Base-by-base conservation (phyloP, 1,140 invertebrate genomes). In the Ostrea edulis region DNA sequence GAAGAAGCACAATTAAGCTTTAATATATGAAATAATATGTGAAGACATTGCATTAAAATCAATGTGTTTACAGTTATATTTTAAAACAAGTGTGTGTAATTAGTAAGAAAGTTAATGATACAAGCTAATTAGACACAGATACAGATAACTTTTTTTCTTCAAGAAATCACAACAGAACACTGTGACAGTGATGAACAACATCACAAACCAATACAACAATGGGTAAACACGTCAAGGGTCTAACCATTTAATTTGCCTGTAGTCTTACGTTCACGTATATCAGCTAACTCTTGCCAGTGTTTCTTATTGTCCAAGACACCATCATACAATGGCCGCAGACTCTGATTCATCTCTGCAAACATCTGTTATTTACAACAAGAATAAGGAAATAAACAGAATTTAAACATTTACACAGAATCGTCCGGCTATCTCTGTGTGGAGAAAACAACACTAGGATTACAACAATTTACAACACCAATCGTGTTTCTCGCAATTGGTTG, bases 231-330 rank as follows among this genome's bases (percentile, higher is more conserved):
- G 14, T 77, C n/a, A 29, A 25, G 68, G 68, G 35, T 22, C 68
- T 77, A 77, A 77, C 68, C 68, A 77, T 77, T 77, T 77, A 29
- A 53, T 52, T 77, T 84, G 51, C 35, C 77, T 35, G 77, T 29
- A 65, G 35, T 86, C 85, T 89, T 89, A 87, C 88, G 82, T 81
- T 89, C 82, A 84, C 87, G 68, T 65, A 68, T 71, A 92, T 98
- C 97, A 0, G 98, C 97, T 25, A 99, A 94, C 93, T 98, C 97
- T 93, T 98, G 97, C 98, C 98, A 99, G 89, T 98, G 96, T 91
- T 97, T 96, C n/a, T 97, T 95, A 94, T 99, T 99, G 81, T 97
- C 97, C 88, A 97, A 90, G 0, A 97, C 98, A 2, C 98, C 98
- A 85, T 98, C 96, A 93, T 98, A 97, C 44, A 99, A 94, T 0